These are phyloP conservation scores for Oreonectes daqikongensis DNA, from an alignment of 2,797 vertebrate genomes.

Conservation along the genomic window DNA sequence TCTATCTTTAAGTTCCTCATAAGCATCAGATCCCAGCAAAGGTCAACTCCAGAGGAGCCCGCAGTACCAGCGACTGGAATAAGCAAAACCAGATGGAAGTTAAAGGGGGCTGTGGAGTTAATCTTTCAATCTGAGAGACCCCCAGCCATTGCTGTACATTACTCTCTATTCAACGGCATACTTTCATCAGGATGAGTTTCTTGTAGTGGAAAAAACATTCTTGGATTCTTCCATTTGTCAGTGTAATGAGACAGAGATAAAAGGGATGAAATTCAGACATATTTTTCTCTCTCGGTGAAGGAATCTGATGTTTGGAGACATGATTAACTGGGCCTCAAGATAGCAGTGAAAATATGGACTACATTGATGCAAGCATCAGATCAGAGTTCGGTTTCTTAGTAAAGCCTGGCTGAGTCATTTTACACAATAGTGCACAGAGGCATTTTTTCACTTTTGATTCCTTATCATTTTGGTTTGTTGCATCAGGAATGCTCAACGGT, in stretches of 20 bases:
- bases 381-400: slow-evolving; percentile 19
- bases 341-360: slow-evolving; percentile 21
- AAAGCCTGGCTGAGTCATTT: slow-evolving; percentile 7
- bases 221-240: background rate
- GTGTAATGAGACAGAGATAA: slow-evolving; percentile 18
- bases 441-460: background rate
- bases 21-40: slow-evolving; percentile 38
- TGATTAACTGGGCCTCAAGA: slow-evolving; percentile 6
- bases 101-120: slow-evolving; percentile 7
- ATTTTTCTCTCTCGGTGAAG: background rate
- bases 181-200: slow-evolving; percentile 5
- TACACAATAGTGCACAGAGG: slow-evolving; percentile 4
- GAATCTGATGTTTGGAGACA: slow-evolving; percentile 20
- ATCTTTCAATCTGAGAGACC: slow-evolving; percentile 18
- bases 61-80: slow-evolving; percentile 37
- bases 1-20: slow-evolving; percentile 27
- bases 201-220: background rate
- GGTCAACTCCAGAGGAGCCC: slow-evolving; percentile 29
- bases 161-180: slow-evolving; percentile 1
- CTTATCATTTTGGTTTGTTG: background rate
- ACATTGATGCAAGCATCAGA: slow-evolving; percentile 27
- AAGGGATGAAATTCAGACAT: slow-evolving; percentile 12
- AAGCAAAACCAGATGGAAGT: slow-evolving; percentile 56
- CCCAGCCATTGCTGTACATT: slow-evolving; percentile 35
- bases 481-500: background rate